phyloP scores from a whole-genome alignment of 2,113 vertebrate genomes.

The Tor tambroides region DNA sequence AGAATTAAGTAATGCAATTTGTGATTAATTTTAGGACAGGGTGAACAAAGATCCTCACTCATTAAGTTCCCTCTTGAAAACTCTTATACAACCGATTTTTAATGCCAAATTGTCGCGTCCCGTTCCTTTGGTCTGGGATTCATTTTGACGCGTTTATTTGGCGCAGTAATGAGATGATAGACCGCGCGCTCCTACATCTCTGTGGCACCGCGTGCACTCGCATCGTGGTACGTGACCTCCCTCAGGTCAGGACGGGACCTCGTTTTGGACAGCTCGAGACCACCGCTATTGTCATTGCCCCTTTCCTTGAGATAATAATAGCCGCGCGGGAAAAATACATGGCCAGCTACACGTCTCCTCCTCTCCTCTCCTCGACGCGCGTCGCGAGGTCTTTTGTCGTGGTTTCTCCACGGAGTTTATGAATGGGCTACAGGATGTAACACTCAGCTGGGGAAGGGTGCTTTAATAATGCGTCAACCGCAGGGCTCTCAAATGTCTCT shows the following conservation, averaged over 20 bases:
- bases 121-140: constrained; percentile 37
- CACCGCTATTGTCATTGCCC: constrained; percentile 67
- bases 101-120: constrained; percentile 59
- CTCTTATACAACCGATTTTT: constrained; percentile 63
- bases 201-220: constrained; percentile 37
- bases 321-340: constrained; percentile 61
- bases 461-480: constrained; percentile 37
- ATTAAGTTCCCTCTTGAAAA: constrained; percentile 54
- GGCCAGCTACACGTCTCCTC: constrained; percentile 68
- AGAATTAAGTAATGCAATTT: constrained; percentile 12
- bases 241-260: constrained; percentile 42
- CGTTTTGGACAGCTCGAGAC: constrained; percentile 58
- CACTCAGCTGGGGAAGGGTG: constrained; percentile 26
- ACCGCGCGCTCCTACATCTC: background rate
- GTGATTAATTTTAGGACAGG: constrained; percentile 35
- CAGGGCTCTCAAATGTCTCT: background rate
- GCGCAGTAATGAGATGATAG: background rate
- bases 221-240: constrained; percentile 56
- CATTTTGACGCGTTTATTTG: constrained; percentile 42
- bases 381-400: constrained; percentile 31
- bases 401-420: constrained; percentile 40
- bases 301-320: constrained; percentile 72
- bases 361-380: constrained; percentile 31
- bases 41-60: constrained; percentile 63
- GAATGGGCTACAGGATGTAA: constrained; percentile 32